Conservation (phyloP, 2,797 vertebrate species). For the Aeoliscus strigatus region DNA sequence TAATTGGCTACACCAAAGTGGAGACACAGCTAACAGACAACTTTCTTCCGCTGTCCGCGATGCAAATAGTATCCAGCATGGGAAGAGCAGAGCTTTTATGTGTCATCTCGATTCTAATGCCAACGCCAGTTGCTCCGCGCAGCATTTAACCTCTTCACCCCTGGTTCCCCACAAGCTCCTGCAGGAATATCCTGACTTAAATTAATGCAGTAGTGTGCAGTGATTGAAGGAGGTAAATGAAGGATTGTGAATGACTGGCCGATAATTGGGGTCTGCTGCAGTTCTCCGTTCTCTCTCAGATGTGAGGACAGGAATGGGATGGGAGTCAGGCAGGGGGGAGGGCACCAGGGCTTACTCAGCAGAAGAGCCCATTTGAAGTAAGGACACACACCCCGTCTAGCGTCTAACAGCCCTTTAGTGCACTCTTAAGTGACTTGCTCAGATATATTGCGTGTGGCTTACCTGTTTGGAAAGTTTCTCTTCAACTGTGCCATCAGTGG, state of each 20-base stretch:
- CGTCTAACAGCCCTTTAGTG: conserved; percentile 56
- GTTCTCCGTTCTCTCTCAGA: conserved; percentile 49
- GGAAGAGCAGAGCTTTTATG: conserved; percentile 43
- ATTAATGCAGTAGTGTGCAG: conserved; percentile 56
- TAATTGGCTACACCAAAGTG: conserved; percentile 71
- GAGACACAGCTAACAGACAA: conserved; percentile 49
- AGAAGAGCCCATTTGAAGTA: conserved; percentile 55
- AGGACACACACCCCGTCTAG: conserved; percentile 27
- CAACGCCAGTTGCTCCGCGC: conserved; percentile 58
- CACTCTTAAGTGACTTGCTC: conserved; percentile 45
- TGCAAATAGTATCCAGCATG: conserved; percentile 41
- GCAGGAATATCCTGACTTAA: conserved; percentile 56
- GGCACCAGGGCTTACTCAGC: conserved; percentile 60
- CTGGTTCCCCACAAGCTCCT: conserved; percentile 43
- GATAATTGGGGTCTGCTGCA: conserved; percentile 69
- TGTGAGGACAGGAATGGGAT: conserved; percentile 45
- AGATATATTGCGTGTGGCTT: conserved; percentile 50
- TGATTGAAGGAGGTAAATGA: conserved; percentile 62
- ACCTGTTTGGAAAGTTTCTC: conserved; percentile 53
- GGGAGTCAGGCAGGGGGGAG: conserved; percentile 21
- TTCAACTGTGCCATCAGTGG: conserved; percentile 21
- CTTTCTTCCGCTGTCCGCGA: conserved; percentile 48
- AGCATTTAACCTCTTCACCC: conserved; percentile 71
- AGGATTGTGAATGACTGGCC: conserved; percentile 63
- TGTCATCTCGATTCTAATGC: conserved; percentile 47